Base-by-base conservation (phyloP, 2,797 vertebrate genomes). In the Ceryle rudis region DNA sequence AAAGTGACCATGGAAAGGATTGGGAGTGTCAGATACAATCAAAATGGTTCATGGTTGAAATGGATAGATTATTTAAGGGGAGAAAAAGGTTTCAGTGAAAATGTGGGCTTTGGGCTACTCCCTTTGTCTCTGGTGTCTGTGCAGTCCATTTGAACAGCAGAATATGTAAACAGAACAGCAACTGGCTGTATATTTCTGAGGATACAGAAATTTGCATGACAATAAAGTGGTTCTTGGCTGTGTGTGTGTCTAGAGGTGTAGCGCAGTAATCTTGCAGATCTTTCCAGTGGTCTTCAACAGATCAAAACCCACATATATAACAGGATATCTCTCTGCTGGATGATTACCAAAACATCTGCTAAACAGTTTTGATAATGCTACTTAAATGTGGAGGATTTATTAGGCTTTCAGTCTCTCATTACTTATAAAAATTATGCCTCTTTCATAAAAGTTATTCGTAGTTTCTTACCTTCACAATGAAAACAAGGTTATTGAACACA, bases 241-340 rank as follows among this genome's bases (percentile, higher is more conserved):
- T 9, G 20, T n/a, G 10, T n/a, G 10, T 0, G 2, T 14, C 26
- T 52, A 70, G 11, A 44, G 3, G 4, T 58, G 16, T 61, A n/a
- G 2, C 11, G 4, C 29, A 31, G 13, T 15, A 81, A 55, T 25
- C 15, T 29, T 69, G 9, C 4, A 77, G 21, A 55, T 86, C n/a
- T 39, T 67, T 58, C 15, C 8, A 35, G 6, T 44, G 14, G 2
- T 47, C 29, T 72, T 82, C 3, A 20, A 64, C 7, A 54, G 7
- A 51, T 46, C 8, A n/a, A 67, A 84, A 5, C 72, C 4, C 4
- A 46, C 5, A 31, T 20, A 9, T 1, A 9, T 51, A 35, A 83
- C 77, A 77, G 4, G 6, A 55, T 62, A 77, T 78, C 0, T 70
- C 9, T 65, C 29, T 51, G 10, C 73, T 33, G 57, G 16, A 10